Conservation (phyloP, 2,888 invertebrate species). For the Amiota mariae region DNA sequence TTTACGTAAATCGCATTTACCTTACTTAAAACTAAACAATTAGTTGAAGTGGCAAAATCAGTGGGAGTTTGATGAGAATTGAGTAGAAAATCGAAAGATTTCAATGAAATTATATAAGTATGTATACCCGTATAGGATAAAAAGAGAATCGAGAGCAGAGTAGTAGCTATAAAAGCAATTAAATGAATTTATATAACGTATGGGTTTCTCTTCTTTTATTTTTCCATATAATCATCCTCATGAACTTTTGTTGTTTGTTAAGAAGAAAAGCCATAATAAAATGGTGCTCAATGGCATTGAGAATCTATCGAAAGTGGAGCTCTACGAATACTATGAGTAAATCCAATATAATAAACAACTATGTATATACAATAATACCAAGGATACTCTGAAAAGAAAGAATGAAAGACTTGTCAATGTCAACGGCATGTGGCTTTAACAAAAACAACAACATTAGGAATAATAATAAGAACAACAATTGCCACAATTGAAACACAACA, state of each 20-base stretch:
- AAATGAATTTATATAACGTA: constrained; percentile 39
- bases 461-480: no score
- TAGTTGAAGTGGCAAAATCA: constrained; percentile 62
- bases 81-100: constrained; percentile 60
- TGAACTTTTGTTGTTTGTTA: constrained; percentile 11
- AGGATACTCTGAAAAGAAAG: not conserved
- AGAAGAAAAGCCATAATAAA: constrained; percentile 21
- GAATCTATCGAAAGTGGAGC: not conserved
- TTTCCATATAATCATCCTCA: constrained; percentile 14
- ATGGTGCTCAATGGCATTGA: constrained; percentile 15
- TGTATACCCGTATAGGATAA: constrained; percentile 15
- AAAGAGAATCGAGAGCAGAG: constrained; percentile 35
- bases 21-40: constrained; percentile 45
- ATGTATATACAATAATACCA: not conserved
- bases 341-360: no score
- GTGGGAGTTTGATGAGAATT: constrained; percentile 64
- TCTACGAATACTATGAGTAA: not conserved
- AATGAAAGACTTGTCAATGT: constrained; percentile 24
- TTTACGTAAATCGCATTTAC: not conserved
- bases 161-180: constrained; percentile 64
- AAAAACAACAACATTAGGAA: not conserved
- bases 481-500: no score
- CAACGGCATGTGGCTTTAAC: constrained; percentile 15
- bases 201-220: constrained; percentile 32
- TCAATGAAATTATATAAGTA: constrained; percentile 43